Evolutionary conservation across 1,140 invertebrate genomes (phyloP), one percentile per base, ranked within the genome.

Genomic region (Cotesia vestalis): DNA sequence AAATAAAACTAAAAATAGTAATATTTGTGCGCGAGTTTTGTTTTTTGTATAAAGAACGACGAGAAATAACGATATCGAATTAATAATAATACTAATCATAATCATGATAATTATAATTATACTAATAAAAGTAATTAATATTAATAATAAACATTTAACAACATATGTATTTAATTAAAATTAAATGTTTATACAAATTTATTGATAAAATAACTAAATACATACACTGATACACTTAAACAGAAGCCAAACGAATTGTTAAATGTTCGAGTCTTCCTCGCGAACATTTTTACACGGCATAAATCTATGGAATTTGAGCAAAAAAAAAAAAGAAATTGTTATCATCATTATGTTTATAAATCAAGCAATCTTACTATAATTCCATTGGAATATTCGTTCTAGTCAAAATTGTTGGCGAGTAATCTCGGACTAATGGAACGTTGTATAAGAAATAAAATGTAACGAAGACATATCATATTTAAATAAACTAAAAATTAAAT

Each of bases 381-480:
- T 20, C 35, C 61, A 78, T 73, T 73, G 73, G 75, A 78, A 77
- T 73, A 63, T 76, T 71, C 67, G 4, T n/a, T n/a, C 4, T 55
- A 55, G n/a, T 55, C 3, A 75, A 77, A 74, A 74, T 76, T 73
- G 76, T 83, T 79, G 78, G 78, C 74, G 79, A 83, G 79, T 80
- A 79, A 80, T 81, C 75, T 81, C 78, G 77, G 80, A 81, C 77
- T 74, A 80, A 76, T 46, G 40, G 11, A 83, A 78, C 81, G 77
- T 80, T 35, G 53, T 80, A 81, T 82, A 83, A 84, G 80, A 83
- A 27, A 27, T 27, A 27, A 27, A 27, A 80, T 82, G 80, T 80
- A 84, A 84, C 76, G 78, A 84, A 87, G 79, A 87, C 85, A 86
- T 87, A 86, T 87, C 84, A 87, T 84, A 81, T 64, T 35, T 35